A percentile compares a stretch with the other conserved stretches of the same genome.
These are phyloP conservation scores for Neotoma lepida DNA, from an alignment of 2,113 vertebrate species.

Conservation along the genomic window DNA sequence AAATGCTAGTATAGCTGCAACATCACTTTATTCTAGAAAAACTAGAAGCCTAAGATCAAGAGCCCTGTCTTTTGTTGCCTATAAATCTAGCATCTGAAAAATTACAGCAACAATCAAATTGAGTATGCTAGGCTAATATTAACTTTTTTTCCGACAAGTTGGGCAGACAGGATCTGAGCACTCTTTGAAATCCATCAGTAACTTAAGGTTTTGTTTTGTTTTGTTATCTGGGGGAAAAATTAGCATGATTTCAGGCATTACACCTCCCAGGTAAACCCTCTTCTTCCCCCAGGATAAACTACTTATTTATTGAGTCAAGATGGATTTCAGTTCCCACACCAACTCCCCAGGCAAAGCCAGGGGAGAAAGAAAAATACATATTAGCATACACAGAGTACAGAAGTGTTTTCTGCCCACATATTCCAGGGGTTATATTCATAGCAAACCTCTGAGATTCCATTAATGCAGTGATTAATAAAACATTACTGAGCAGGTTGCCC, in stretches of 20 bases:
- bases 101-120: neutral
- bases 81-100: constrained; percentile 47
- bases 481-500: constrained; percentile 43
- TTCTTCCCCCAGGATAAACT: neutral
- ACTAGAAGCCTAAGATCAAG: neutral
- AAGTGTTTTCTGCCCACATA: neutral
- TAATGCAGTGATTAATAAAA: constrained; percentile 66
- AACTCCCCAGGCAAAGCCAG: constrained; percentile 30
- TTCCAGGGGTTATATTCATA: constrained; percentile 47
- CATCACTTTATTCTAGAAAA: neutral
- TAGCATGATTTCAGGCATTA: neutral
- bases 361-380: neutral
- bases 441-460: constrained; percentile 35
- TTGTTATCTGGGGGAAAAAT: neutral
- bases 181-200: neutral
- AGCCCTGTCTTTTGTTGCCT: neutral
- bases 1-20: neutral
- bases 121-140: neutral
- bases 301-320: constrained; percentile 6
- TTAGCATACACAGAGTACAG: constrained; percentile 5
- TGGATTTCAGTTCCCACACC: neutral
- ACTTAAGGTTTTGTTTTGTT: neutral
- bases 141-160: neutral
- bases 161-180: neutral
- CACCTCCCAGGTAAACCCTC: neutral